Evolutionary conservation across 1,140 invertebrate genomes (phyloP), one percentile per base, ranked within the genome.

Genomic region (Drosophila pachea): DNA sequence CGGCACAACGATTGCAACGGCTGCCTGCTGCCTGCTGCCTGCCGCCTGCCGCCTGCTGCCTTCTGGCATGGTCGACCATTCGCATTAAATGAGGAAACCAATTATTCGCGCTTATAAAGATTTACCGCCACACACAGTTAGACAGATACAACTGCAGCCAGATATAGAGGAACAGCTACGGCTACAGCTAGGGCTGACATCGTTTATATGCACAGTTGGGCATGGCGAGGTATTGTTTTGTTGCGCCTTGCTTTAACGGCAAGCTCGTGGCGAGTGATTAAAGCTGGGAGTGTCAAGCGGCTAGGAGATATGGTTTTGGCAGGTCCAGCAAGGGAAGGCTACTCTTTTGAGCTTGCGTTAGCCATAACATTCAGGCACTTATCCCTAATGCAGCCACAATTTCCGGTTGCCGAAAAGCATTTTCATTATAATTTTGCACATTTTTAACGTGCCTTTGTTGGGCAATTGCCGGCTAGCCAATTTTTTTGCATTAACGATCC

Each of bases 71-170:
- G 12, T 43, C 74, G 78, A 54, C 79, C 76, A 86, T 87, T 87
- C 79, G 74, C 75, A 87, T 88, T 88, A 88, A 88, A 88, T 88
- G 83, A 88, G 87, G 87, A 87, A 88, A 88, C 87, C 87, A 88
- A 88, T 88, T 88, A 88, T 88, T 88, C 81, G 87, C 77, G 87
- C 87, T 87, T 87, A 88, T 83, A 88, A 78, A 86, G 86, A 88
- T 86, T 86, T 86, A 86, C 81, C 82, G 81, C 71, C 81, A 58
- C 56, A 68, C 38, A 60, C 68, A 68, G 71, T 63, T 81, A 73
- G 74, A 76, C 65, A 81, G 73, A 68, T 64, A 55, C 45, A 78
- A 56, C 22, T 40, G 3, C 11, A 35, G 55, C 11, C 42, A 77
- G 14, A 73, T 56, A 68, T 73, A 64, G 36, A 73, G 68, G 67